Evolutionary conservation across 1,140 invertebrate genomes (phyloP).

Genomic region (Cotesia vestalis): DNA sequence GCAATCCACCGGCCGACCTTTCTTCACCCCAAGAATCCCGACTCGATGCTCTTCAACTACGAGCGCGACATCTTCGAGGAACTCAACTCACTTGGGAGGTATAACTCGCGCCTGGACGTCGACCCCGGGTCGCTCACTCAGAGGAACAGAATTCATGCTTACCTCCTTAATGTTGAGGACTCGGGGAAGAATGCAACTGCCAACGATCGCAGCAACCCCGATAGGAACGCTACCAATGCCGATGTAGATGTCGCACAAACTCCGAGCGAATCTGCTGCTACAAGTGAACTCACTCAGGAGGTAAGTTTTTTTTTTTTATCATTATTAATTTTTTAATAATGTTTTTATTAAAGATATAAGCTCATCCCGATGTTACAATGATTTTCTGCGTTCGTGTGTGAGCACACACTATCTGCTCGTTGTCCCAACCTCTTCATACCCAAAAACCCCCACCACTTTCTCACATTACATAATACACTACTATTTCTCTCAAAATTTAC

Average conservation of each 20-base stretch:
- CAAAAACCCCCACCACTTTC: too few species aligned
- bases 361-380: too few species aligned
- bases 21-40: slow-evolving; percentile 78
- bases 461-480: too few species aligned
- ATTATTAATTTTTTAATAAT: too few species aligned
- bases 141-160: slow-evolving; percentile 64
- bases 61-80: slow-evolving; percentile 80
- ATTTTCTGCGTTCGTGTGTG: too few species aligned
- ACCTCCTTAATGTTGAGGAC: slow-evolving; percentile 66
- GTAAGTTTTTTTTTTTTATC: slow-evolving; percentile 45
- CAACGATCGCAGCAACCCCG: slow-evolving; percentile 41
- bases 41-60: slow-evolving; percentile 77
- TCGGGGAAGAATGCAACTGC: slow-evolving; percentile 44
- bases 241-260: slow-evolving; percentile 46
- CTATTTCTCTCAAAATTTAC: too few species aligned
- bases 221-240: slow-evolving; percentile 47
- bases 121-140: too few species aligned
- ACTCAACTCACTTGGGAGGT: slow-evolving; percentile 74
- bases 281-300: slow-evolving; percentile 66
- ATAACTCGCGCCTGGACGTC: slow-evolving; percentile 61
- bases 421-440: too few species aligned
- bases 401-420: too few species aligned
- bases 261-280: slow-evolving; percentile 38
- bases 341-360: too few species aligned
- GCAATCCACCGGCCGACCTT: slow-evolving; percentile 66